Percentiles rank a stretch among this genome's conserved stretches.
Evolutionary conservation across 2,888 invertebrate genomes (phyloP).

Genomic region (Tenthredo livida): DNA sequence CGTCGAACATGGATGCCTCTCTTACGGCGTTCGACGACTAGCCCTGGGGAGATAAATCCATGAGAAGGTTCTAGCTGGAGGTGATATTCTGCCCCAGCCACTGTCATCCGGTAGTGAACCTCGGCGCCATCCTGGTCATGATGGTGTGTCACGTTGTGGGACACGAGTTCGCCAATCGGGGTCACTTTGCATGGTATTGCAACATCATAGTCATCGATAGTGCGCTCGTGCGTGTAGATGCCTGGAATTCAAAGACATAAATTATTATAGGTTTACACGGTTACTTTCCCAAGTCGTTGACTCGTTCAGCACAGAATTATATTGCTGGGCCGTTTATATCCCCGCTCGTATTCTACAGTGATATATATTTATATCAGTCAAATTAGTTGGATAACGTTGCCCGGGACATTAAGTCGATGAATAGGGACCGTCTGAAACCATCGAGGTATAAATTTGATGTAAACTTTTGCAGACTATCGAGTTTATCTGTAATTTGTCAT

Average conservation of each 20-base stretch:
- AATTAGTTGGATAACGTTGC: constrained; percentile 12
- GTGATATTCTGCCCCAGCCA: constrained; percentile 76
- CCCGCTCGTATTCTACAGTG: neutral
- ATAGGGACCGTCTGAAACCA: neutral
- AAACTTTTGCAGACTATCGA: neutral
- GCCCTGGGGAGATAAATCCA: constrained; percentile 77
- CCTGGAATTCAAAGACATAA: constrained; percentile 73
- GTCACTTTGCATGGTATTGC: constrained; percentile 83
- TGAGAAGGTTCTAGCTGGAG: constrained; percentile 74
- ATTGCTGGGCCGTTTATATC: neutral
- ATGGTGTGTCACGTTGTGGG: constrained; percentile 80
- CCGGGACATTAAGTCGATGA: neutral
- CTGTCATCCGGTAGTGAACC: constrained; percentile 80
- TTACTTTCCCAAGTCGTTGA: constrained; percentile 25
- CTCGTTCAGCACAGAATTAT: constrained; percentile 13
- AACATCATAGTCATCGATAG: constrained; percentile 81
- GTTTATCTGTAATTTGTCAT: neutral
- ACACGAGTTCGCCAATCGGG: constrained; percentile 80
- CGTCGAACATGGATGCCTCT: constrained; percentile 68
- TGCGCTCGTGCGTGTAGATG: constrained; percentile 79
- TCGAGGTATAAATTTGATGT: neutral
- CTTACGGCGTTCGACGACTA: constrained; percentile 87
- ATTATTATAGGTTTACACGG: constrained; percentile 43
- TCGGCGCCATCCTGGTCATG: constrained; percentile 80
- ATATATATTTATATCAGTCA: constrained; percentile 23